phyloP scores from a whole-genome alignment of 2,888 invertebrate genomes.

The Heliconius erato region DNA sequence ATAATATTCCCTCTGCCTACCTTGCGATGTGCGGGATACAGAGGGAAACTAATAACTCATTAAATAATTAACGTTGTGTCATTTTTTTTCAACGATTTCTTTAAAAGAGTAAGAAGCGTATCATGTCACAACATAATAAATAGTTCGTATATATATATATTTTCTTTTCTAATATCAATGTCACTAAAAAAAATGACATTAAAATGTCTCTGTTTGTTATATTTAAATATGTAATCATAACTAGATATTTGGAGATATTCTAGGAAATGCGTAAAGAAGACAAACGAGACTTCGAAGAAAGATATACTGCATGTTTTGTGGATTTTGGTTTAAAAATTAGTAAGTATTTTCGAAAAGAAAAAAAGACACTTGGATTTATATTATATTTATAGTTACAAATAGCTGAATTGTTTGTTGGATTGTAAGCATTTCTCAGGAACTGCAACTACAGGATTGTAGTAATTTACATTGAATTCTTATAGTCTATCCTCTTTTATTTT shows the following conservation, averaged over 20 bases:
- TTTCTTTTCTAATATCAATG: background rate
- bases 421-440: background rate
- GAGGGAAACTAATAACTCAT: too few species aligned
- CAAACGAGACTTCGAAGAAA: conserved; percentile 73
- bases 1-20: too few species aligned
- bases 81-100: too few species aligned
- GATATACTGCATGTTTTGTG: conserved; percentile 76
- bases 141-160: background rate
- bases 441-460: too few species aligned
- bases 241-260: background rate
- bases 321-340: conserved; percentile 80
- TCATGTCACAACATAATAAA: background rate
- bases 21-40: too few species aligned
- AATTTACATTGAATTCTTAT: too few species aligned
- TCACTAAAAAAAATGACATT: background rate
- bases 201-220: background rate
- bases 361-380: too few species aligned
- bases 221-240: background rate
- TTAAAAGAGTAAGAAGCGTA: too few species aligned
- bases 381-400: too few species aligned
- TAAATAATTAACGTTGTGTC: too few species aligned
- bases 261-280: conserved; percentile 71
- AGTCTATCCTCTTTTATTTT: too few species aligned
- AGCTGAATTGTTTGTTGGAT: background rate
- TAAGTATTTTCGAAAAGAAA: conserved; percentile 53